Percentiles rank a stretch among this genome's conserved stretches.
Conservation (phyloP, 2,888 invertebrate genomes). For the Pseudococcus longispinus region DNA sequence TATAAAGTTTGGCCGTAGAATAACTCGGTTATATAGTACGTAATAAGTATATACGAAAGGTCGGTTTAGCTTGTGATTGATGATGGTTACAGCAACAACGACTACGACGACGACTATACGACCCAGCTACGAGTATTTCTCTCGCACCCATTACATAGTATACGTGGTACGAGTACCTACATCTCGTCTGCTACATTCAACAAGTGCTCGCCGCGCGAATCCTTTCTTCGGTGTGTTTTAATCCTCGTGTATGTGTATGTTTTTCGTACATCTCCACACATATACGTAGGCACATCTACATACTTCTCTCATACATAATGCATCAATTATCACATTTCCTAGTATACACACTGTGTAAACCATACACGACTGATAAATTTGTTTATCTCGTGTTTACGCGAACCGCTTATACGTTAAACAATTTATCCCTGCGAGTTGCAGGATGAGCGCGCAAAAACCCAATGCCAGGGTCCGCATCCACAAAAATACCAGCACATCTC, state of each 20-base stretch:
- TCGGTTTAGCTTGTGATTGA: constrained; percentile 28
- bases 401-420: neutral
- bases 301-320: constrained; percentile 7
- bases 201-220: constrained; percentile 16
- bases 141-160: neutral
- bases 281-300: neutral
- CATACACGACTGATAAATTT: constrained; percentile 1
- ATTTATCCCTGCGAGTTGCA: neutral
- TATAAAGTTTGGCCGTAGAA: constrained; percentile 7
- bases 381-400: constrained; percentile 6
- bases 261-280: neutral
- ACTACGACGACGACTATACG: neutral
- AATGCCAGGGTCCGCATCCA: neutral
- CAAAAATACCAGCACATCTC: too few relatives aligned
- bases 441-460: neutral
- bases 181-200: constrained; percentile 1
- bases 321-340: constrained; percentile 7
- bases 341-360: constrained; percentile 2
- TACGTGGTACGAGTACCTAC: too few relatives aligned
- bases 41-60: constrained; percentile 31
- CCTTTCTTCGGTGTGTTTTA: neutral
- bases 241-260: neutral
- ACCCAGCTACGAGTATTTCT: neutral
- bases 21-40: constrained; percentile 21
- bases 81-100: constrained; percentile 13